Evolutionary conservation across 1,140 invertebrate genomes (phyloP).

Genomic region (Drosophila cardini): DNA sequence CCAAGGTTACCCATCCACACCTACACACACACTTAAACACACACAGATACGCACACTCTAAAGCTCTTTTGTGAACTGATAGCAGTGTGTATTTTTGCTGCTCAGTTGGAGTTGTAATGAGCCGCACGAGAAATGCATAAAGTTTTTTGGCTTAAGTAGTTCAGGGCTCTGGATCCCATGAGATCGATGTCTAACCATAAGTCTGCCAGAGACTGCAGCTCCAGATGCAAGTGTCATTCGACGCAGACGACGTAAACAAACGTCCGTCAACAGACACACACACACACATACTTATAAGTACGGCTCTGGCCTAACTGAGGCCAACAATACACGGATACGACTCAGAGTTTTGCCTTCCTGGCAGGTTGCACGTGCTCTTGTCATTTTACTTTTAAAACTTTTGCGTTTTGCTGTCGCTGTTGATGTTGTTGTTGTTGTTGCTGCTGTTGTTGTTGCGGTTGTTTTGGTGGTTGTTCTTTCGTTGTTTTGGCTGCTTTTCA

Average conservation of each 20-base stretch:
- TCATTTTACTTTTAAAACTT: constrained; percentile 82
- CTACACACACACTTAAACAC: background rate
- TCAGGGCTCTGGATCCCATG: constrained; percentile 52
- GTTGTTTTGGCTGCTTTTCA: constrained; percentile 77
- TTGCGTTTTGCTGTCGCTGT: constrained; percentile 69
- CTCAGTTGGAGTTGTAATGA: constrained; percentile 74
- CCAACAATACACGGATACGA: constrained; percentile 1
- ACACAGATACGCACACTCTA: no score
- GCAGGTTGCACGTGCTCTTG: constrained; percentile 75
- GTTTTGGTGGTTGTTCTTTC: constrained; percentile 26
- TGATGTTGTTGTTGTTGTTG: constrained; percentile 42
- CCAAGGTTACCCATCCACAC: constrained; percentile 11
- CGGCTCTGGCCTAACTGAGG: constrained; percentile 1
- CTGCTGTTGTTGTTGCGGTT: constrained; percentile 45
- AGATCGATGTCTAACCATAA: constrained; percentile 79
- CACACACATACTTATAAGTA: no score
- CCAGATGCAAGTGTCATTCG: constrained; percentile 27
- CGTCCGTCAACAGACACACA: constrained; percentile 14
- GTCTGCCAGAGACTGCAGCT: constrained; percentile 45
- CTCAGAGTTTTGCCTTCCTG: constrained; percentile 44
- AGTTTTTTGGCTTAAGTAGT: constrained; percentile 66
- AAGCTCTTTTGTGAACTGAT: constrained; percentile 22
- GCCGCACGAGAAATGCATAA: constrained; percentile 78
- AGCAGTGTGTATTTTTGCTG: constrained; percentile 43
- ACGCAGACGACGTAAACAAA: constrained; percentile 56